These are phyloP conservation scores for Cavia aperea DNA, from an alignment of 2,113 vertebrate species.

Conservation along the genomic window DNA sequence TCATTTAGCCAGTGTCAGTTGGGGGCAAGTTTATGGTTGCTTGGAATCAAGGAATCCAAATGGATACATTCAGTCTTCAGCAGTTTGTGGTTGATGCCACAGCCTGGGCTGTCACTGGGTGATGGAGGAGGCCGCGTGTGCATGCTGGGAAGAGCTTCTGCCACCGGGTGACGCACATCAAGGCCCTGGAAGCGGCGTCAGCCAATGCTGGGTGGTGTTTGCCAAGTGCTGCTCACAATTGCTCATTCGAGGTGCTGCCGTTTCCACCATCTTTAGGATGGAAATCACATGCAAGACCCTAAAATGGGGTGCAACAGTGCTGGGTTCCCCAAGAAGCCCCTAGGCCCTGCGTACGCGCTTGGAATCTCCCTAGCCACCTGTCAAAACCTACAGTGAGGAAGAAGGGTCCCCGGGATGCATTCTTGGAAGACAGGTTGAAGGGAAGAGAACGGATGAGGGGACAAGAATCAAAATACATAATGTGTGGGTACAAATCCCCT, in stretches of 20 bases:
- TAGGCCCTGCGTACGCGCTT: neutral
- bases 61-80: neutral
- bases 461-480: neutral
- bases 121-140: neutral
- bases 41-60: slow-evolving; percentile 35
- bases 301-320: rapidly evolving
- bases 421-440: neutral
- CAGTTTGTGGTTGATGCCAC: neutral
- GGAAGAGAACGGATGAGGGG: neutral
- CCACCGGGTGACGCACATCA: rapidly evolving
- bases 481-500: neutral
- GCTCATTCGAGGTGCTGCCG: neutral
- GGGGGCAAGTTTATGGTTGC: neutral
- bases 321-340: rapidly evolving
- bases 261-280: neutral
- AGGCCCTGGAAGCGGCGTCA: rapidly evolving
- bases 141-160: neutral
- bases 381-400: neutral
- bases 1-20: slow-evolving; percentile 19
- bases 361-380: rapidly evolving
- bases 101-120: neutral
- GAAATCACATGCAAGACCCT: neutral
- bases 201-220: neutral
- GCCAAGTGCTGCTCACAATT: neutral
- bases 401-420: neutral